These are phyloP conservation scores for Tetraodon nigroviridis DNA, from an alignment of 2,113 vertebrate species.

Conservation along the genomic window DNA sequence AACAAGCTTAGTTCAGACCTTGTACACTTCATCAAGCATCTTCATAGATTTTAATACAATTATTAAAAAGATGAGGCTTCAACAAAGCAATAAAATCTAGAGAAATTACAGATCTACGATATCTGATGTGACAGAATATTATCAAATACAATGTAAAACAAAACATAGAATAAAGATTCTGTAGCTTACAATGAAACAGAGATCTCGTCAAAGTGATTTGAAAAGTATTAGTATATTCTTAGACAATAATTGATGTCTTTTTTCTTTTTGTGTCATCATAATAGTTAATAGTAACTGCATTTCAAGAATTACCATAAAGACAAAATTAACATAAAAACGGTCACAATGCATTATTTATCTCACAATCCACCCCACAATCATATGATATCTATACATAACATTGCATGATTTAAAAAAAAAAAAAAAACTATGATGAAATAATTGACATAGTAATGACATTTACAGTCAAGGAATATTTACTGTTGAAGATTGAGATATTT, in stretches of 20 bases:
- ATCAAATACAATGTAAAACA: constrained; percentile 53
- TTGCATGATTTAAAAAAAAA: constrained; percentile 69
- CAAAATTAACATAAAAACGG: constrained; percentile 54
- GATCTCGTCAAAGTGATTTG: constrained; percentile 55
- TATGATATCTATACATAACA: constrained; percentile 59
- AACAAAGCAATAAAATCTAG: constrained; percentile 13
- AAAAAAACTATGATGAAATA: constrained; percentile 55
- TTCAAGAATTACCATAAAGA: constrained; percentile 60
- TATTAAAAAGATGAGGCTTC: not conserved
- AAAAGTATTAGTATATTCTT: constrained; percentile 63
- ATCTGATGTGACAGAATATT: constrained; percentile 51
- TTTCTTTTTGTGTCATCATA: constrained; percentile 43
- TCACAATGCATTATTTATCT: constrained; percentile 50
- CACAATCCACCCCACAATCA: constrained; percentile 33
- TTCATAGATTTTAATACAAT: constrained; percentile 48
- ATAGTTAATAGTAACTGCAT: constrained; percentile 52
- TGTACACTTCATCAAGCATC: constrained; percentile 43
- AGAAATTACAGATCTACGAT: constrained; percentile 44
- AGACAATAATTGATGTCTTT: constrained; percentile 54
- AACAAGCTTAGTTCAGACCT: constrained; percentile 43
- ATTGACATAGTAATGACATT: constrained; percentile 58
- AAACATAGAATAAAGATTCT: constrained; percentile 49
- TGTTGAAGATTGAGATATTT: not conserved
- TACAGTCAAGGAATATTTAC: constrained; percentile 26
- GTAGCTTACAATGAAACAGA: constrained; percentile 62